phyloP scores from a whole-genome alignment of 2,113 vertebrate species.

The Pelodiscus sinensis region DNA sequence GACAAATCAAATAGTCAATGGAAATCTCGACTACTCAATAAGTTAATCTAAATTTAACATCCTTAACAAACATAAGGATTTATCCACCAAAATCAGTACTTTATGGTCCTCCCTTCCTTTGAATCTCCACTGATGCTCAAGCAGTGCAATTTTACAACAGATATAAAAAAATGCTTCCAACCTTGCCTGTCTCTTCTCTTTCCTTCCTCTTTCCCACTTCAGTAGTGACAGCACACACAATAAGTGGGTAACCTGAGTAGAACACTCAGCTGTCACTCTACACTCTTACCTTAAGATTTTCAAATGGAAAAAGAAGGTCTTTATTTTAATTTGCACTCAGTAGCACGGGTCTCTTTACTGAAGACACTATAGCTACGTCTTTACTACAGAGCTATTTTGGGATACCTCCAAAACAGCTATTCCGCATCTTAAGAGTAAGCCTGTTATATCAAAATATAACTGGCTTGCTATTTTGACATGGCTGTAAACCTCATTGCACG shows the following conservation, averaged over 20 bases:
- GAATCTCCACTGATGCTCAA: not conserved
- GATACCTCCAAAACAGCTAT: too few species aligned
- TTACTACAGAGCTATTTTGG: too few species aligned
- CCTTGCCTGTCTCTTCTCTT: not conserved
- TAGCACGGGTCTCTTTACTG: not conserved
- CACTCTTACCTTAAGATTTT: not conserved
- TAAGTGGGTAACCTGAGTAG: rapidly evolving
- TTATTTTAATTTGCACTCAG: not conserved
- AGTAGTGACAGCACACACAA: not conserved
- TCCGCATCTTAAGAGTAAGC: too few species aligned
- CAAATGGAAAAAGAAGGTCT: not conserved
- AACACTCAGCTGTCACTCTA: not conserved
- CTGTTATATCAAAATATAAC: too few species aligned
- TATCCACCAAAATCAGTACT: not conserved
- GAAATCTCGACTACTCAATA: too few species aligned
- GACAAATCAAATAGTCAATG: too few species aligned
- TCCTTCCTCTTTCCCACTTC: not conserved
- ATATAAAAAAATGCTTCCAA: not conserved
- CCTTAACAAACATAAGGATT: not conserved
- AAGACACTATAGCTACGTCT: not conserved
- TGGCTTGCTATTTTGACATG: too few species aligned
- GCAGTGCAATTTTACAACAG: not conserved
- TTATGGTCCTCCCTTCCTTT: not conserved
- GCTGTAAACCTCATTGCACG: too few species aligned
- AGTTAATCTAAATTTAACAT: too few species aligned